Evolutionary conservation across 2,113 vertebrate genomes (phyloP).

Genomic region (Sciurus niger): DNA sequence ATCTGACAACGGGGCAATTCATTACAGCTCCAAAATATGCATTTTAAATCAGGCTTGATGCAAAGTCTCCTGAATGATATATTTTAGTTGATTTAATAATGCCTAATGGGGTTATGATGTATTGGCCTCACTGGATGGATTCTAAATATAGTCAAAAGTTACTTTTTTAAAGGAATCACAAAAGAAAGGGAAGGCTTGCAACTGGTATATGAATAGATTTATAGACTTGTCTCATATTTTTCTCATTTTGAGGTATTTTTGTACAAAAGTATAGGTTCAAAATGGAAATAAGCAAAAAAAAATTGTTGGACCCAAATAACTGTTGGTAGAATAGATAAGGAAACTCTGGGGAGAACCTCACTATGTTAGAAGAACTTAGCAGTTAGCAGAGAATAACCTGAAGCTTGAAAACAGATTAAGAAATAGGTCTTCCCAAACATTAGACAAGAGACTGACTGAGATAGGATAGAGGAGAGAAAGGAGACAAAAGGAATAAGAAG

Average conservation of each 20-base stretch:
- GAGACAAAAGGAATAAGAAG: too few species aligned
- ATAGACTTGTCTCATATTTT: neutral
- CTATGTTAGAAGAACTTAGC: neutral
- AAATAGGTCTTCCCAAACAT: neutral
- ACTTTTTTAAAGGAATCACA: slow-evolving; percentile 33
- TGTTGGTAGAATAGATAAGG: slow-evolving; percentile 17
- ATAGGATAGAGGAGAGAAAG: too few species aligned
- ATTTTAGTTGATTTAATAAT: slow-evolving; percentile 71
- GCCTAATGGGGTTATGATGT: slow-evolving; percentile 57
- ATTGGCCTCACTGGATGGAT: slow-evolving; percentile 17
- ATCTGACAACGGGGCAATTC: slow-evolving; percentile 43
- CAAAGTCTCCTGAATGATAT: slow-evolving; percentile 29
- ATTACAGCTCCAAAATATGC: slow-evolving; percentile 35
- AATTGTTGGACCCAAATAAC: neutral
- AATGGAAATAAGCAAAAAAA: neutral
- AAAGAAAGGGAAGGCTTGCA: slow-evolving; percentile 7
- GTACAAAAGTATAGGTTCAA: neutral
- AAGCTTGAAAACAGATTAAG: slow-evolving; percentile 7
- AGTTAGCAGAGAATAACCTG: neutral
- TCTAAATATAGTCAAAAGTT: slow-evolving; percentile 62
- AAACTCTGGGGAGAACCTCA: neutral
- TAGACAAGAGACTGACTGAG: neutral
- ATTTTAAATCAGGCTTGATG: slow-evolving; percentile 67
- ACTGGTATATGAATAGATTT: neutral
- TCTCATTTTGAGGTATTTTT: slow-evolving; percentile 39